Conservation (phyloP, 2,888 invertebrate species). For the Ophraella communa region DNA sequence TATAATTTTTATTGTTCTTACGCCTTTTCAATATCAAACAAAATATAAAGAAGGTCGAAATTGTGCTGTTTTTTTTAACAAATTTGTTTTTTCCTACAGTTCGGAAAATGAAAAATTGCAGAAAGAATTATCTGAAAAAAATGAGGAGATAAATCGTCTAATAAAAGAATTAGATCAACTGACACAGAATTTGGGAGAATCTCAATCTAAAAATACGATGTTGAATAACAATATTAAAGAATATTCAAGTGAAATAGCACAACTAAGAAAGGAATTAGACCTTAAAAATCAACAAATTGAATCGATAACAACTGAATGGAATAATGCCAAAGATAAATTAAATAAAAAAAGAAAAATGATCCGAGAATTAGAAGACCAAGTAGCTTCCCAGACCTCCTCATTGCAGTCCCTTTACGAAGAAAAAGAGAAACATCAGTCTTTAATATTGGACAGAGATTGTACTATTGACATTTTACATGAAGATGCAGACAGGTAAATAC, state of each 20-base stretch:
- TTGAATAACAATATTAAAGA: constrained; percentile 29
- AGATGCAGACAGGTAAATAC: constrained; percentile 41
- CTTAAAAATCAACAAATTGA: constrained; percentile 29
- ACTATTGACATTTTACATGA: constrained; percentile 65
- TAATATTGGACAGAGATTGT: constrained; percentile 60
- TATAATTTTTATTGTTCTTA: too few species aligned
- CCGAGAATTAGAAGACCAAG: constrained; percentile 37
- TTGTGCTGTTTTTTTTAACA: background rate
- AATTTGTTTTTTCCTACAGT: background rate
- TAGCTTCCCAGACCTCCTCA: constrained; percentile 32
- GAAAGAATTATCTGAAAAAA: constrained; percentile 52
- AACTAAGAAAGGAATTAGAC: constrained; percentile 32
- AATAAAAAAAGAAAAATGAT: constrained; percentile 44
- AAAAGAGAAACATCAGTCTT: constrained; percentile 42
- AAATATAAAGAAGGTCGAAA: background rate
- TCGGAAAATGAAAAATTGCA: constrained; percentile 8
- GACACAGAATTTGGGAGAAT: constrained; percentile 1
- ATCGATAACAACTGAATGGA: constrained; percentile 37
- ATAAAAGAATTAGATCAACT: constrained; percentile 49
- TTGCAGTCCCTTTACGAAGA: constrained; percentile 48
- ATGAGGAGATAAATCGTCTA: constrained; percentile 64
- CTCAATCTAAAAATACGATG: constrained; percentile 14
- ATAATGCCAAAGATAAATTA: constrained; percentile 44
- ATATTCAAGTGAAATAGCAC: constrained; percentile 25
- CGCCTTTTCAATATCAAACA: too few species aligned